These are phyloP conservation scores for Chionodraco myersi DNA, from an alignment of 2,113 vertebrate genomes.

Conservation along the genomic window DNA sequence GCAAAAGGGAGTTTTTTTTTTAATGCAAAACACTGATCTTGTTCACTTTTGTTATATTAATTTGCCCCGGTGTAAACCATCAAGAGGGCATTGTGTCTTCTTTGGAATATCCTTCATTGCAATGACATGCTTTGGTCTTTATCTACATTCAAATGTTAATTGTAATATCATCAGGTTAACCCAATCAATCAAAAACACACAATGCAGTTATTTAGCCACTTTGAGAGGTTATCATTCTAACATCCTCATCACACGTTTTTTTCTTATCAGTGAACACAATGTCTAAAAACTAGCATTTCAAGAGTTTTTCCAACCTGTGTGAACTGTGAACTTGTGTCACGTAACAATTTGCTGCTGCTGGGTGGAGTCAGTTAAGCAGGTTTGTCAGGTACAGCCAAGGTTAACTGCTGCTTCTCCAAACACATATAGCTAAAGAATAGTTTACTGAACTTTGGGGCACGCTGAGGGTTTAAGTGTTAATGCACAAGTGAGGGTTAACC, in stretches of 20 bases:
- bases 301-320: not conserved
- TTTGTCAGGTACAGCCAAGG: slow-evolving; percentile 15
- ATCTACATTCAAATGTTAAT: not conserved
- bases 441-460: not conserved
- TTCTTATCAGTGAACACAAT: not conserved
- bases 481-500: too few species aligned
- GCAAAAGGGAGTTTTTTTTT: not conserved
- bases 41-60: not conserved
- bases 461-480: not conserved
- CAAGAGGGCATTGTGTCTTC: not conserved
- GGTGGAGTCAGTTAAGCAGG: slow-evolving; percentile 24
- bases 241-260: not conserved
- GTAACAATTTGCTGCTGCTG: not conserved
- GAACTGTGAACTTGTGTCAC: not conserved
- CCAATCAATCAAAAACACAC: not conserved
- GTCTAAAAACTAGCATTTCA: not conserved
- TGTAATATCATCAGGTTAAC: not conserved
- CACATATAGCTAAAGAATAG: not conserved
- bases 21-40: not conserved
- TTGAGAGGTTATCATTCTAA: not conserved
- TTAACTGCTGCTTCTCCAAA: not conserved
- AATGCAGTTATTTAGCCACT: not conserved
- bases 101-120: not conserved
- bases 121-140: not conserved
- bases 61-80: not conserved